phyloP scores from a whole-genome alignment of 2,797 vertebrate genomes.

The Nannoperca obscura region DNA sequence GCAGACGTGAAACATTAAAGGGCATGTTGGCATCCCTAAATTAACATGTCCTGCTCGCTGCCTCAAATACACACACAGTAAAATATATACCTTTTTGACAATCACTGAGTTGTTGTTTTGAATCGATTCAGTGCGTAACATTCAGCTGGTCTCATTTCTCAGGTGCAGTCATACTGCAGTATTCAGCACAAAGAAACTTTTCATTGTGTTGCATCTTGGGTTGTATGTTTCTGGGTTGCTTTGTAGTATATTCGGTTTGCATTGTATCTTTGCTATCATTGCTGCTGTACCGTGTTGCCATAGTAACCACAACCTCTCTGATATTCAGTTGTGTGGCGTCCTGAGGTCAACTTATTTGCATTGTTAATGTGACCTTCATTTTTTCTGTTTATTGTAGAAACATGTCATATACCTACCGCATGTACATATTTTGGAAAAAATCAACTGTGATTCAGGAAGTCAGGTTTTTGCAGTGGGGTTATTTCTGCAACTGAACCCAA shows the following conservation, averaged over 20 bases:
- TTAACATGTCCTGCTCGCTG: slow-evolving; percentile 41
- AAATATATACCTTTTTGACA: slow-evolving; percentile 28
- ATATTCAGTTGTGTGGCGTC: slow-evolving; percentile 19
- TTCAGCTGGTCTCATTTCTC: slow-evolving; percentile 50
- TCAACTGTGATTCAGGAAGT: background rate
- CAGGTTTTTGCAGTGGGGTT: background rate
- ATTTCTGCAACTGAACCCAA: background rate
- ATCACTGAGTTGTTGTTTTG: slow-evolving; percentile 27
- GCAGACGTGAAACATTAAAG: slow-evolving; percentile 53
- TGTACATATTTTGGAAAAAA: background rate
- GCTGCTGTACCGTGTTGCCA: slow-evolving; percentile 41
- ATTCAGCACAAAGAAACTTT: slow-evolving; percentile 18
- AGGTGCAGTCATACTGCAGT: slow-evolving; percentile 29
- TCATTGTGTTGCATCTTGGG: slow-evolving; percentile 36
- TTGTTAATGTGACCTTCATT: slow-evolving; percentile 37
- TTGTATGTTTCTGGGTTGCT: slow-evolving; percentile 23
- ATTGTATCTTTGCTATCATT: slow-evolving; percentile 28
- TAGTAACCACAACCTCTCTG: slow-evolving; percentile 31
- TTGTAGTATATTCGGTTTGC: slow-evolving; percentile 28
- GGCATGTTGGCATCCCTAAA: slow-evolving; percentile 53
- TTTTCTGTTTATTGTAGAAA: slow-evolving; percentile 26
- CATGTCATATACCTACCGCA: background rate
- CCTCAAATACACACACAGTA: slow-evolving; percentile 36
- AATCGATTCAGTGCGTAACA: slow-evolving; percentile 13
- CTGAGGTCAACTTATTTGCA: slow-evolving; percentile 48